Base-by-base conservation (phyloP, 2,113 vertebrate genomes). In the Anarhynchus alexandrinus region DNA sequence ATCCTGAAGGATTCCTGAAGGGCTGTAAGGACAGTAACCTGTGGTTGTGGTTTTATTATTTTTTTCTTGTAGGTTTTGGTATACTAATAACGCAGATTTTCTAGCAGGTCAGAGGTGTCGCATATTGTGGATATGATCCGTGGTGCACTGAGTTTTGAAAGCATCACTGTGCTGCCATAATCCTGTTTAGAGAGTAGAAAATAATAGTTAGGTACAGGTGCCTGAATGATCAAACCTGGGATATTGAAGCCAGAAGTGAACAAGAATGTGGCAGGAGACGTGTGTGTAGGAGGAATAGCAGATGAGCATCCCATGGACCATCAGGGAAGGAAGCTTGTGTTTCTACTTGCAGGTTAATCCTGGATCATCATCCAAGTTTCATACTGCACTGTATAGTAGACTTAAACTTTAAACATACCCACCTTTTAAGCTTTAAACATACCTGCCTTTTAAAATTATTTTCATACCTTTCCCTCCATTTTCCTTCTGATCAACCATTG, bases 81-180 rank as follows among this genome's bases (percentile, higher is more conserved):
- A 9, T 9, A 8, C 20, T 36, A n/a, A 7, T 42, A 40, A 19
- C 11, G 14, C 9, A 18, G 32, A 12, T 64, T 89, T 89, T 74
- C 47, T 17, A 27, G 36, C 34, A 9, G 9, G 69, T 57, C 11
- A 19, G 19, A n/a, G 13, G 7, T 38, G 16, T 58, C 22, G 7
- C 3, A 3, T 19, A 1, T 58, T 45, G 38, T 29, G 20, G 27
- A 4, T 52, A 8, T 59, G 14, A 9, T 15, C 36, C 0, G 0
- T 0, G 5, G 16, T 64, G 38, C 52, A 26, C 9, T 40, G 43
- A 20, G 14, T 65, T 84, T 85, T 69, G 25, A 25, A 38, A 82
- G 29, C 1, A 0, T 55, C n/a, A 14, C 64, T 3, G 0, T 45
- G 29, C 65, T 91, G 47, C 61, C 11, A 2, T 74, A 43, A 73